phyloP scores from a whole-genome alignment of 1,140 invertebrate genomes.

The Antheraea pernyi region DNA sequence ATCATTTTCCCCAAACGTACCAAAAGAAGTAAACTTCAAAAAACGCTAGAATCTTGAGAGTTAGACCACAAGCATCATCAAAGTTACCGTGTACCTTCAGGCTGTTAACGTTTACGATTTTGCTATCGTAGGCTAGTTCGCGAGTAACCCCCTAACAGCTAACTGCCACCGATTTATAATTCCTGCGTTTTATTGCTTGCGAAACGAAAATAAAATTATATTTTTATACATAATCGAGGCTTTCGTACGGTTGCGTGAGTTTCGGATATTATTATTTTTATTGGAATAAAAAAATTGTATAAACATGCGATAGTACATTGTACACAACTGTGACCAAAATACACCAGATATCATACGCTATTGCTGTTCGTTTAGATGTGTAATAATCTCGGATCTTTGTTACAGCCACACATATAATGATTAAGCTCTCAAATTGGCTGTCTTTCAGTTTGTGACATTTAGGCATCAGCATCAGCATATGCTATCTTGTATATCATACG shows the following conservation, averaged over 20 bases:
- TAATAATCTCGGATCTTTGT: too few species aligned
- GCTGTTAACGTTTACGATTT: constrained; percentile 13
- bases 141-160: constrained; percentile 12
- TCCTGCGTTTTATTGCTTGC: constrained; percentile 1
- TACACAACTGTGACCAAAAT: too few species aligned
- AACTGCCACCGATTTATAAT: constrained; percentile 5
- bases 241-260: not conserved
- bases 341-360: too few species aligned
- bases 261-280: not conserved
- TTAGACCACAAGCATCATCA: constrained; percentile 8
- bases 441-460: too few species aligned
- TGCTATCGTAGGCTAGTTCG: constrained; percentile 9
- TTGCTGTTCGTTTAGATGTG: too few species aligned
- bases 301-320: not conserved
- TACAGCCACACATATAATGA: too few species aligned
- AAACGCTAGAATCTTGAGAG: not conserved
- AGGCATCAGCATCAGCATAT: too few species aligned
- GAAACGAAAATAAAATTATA: constrained; percentile 4
- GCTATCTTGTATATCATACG: too few species aligned
- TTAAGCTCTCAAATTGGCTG: too few species aligned
- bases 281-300: not conserved
- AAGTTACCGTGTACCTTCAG: constrained; percentile 15
- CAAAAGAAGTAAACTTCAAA: too few species aligned
- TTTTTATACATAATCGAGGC: not conserved
- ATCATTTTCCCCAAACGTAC: too few species aligned